Percentiles rank a stretch among this genome's conserved stretches.
Evolutionary conservation across 2,797 vertebrate species (phyloP).

Genomic region (Ceryle rudis): DNA sequence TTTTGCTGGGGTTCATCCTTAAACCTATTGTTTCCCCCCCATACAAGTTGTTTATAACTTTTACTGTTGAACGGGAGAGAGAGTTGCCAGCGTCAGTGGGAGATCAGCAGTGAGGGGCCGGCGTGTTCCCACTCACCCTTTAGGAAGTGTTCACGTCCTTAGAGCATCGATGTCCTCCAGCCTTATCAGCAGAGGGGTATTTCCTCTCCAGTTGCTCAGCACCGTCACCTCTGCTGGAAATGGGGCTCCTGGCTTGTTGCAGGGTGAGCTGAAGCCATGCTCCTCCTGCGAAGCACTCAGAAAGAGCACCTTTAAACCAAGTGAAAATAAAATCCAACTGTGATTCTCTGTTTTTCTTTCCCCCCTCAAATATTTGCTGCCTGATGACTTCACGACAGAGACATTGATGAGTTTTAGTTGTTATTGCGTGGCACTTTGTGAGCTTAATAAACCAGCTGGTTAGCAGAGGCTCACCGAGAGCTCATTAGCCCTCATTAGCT

Average conservation of each 20-base stretch:
- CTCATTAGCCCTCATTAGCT: too few species aligned
- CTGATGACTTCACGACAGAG: background rate
- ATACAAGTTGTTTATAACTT: background rate
- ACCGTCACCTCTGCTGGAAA: background rate
- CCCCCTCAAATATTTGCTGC: background rate
- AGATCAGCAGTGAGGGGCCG: background rate
- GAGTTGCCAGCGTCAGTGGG: background rate
- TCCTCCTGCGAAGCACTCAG: background rate
- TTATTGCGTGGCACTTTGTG: background rate
- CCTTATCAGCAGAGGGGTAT: accelerated
- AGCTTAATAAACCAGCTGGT: accelerated
- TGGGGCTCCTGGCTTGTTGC: accelerated
- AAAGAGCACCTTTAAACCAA: background rate
- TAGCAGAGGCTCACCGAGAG: accelerated
- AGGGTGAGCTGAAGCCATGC: background rate
- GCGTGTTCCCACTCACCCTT: accelerated
- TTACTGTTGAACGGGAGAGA: background rate
- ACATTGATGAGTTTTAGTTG: background rate
- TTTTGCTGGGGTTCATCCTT: background rate
- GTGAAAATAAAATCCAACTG: background rate
- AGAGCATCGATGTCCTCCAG: accelerated
- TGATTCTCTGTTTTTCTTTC: background rate
- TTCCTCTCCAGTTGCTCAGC: background rate
- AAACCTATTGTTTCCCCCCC: background rate
- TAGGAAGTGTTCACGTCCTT: accelerated